Conservation (phyloP, 2,888 invertebrate species). For the Acanthosepion pharaonis region DNA sequence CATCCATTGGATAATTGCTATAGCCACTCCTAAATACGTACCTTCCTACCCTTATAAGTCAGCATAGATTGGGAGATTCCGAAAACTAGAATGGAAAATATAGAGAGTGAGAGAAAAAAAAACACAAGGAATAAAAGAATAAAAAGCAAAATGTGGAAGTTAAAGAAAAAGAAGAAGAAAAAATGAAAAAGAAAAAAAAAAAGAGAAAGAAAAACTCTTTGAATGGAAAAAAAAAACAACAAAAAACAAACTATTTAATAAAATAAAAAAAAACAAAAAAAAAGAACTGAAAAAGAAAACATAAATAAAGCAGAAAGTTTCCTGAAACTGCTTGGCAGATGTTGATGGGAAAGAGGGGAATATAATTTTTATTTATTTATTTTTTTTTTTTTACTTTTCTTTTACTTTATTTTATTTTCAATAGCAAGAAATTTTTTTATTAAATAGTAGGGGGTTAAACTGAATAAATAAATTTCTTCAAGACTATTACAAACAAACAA, state of each 20-base stretch:
- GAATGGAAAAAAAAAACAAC: not conserved
- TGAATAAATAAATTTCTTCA: not conserved
- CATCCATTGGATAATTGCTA: constrained; percentile 44
- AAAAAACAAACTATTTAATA: not conserved
- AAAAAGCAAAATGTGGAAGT: not conserved
- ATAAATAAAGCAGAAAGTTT: not conserved
- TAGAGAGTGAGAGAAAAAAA: not conserved
- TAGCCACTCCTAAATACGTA: constrained; percentile 34
- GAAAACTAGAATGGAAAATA: constrained; percentile 33
- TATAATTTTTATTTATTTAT: not conserved
- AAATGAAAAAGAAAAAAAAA: not conserved
- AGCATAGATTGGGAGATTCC: constrained; percentile 42
- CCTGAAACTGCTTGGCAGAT: not conserved
- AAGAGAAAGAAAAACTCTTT: not conserved
- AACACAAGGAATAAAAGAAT: not conserved
- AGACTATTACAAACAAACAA: not conserved
- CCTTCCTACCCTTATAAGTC: constrained; percentile 37
- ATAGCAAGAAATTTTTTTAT: not conserved
- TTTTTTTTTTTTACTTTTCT: not conserved
- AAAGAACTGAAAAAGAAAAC: not conserved
- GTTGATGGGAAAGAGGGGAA: not conserved
- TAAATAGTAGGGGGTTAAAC: not conserved
- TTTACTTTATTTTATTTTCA: not conserved
- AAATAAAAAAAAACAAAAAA: not conserved
- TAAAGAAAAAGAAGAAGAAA: not conserved